Evolutionary conservation across 2,113 vertebrate species (phyloP).

Genomic region (Coreoperca whiteheadi): DNA sequence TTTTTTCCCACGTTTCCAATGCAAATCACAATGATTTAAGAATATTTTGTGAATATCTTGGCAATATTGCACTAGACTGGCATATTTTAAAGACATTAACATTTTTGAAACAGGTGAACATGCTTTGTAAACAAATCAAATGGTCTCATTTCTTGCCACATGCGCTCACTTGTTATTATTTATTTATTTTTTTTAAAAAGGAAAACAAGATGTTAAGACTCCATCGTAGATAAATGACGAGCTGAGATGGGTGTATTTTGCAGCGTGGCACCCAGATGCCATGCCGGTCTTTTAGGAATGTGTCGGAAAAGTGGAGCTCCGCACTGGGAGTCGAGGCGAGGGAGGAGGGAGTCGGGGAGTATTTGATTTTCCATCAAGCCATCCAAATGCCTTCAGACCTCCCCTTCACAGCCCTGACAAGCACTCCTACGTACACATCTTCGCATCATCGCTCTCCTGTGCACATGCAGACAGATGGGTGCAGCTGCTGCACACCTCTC

Average conservation of each 20-base stretch:
- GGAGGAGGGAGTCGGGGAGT: constrained; percentile 22
- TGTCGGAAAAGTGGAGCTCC: constrained; percentile 39
- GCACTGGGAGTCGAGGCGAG: constrained; percentile 8
- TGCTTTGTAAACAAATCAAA: constrained; percentile 9
- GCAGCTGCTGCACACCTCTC: constrained; percentile 68
- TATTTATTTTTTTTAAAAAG: neutral
- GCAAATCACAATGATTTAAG: neutral
- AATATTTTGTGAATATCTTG: neutral
- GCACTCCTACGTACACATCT: constrained; percentile 50
- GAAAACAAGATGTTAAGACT: constrained; percentile 29
- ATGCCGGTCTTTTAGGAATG: constrained; percentile 35
- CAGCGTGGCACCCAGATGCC: constrained; percentile 25
- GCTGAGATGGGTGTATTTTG: constrained; percentile 32
- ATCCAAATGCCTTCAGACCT: constrained; percentile 59
- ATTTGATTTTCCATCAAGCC: constrained; percentile 67
- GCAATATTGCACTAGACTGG: neutral
- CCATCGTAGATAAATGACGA: constrained; percentile 28
- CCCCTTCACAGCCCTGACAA: constrained; percentile 55
- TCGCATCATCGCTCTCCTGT: constrained; percentile 59
- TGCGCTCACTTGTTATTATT: neutral
- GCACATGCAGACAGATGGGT: constrained; percentile 62
- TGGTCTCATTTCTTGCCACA: neutral
- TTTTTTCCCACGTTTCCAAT: neutral
- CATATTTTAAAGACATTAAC: neutral
- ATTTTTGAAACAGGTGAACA: neutral